A percentile compares a stretch with the other conserved stretches of the same genome.
These are phyloP conservation scores for Habropoda laboriosa DNA, from an alignment of 1,140 invertebrate genomes.

Conservation along the genomic window DNA sequence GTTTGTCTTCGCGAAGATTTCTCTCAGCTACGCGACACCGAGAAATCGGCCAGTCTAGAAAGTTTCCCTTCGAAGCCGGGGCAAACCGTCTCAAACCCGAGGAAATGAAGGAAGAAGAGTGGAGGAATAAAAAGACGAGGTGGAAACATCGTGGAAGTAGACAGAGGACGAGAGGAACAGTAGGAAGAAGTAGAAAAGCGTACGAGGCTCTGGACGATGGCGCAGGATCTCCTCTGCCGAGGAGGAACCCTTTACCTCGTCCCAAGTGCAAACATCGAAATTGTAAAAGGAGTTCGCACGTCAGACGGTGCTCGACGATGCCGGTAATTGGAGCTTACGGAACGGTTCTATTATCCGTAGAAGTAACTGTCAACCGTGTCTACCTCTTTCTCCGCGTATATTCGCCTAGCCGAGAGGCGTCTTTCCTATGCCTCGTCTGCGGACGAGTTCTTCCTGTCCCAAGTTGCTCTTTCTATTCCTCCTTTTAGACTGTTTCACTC, in stretches of 20 bases:
- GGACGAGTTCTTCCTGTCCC: background rate
- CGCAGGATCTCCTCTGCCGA: conserved; percentile 26
- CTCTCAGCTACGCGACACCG: background rate
- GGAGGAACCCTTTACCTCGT: conserved; percentile 27
- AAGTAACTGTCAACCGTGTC: conserved; percentile 60
- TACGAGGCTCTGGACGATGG: background rate
- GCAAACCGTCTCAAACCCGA: background rate
- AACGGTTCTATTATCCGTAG: conserved; percentile 71
- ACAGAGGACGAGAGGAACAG: background rate
- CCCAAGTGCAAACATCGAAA: conserved; percentile 60
- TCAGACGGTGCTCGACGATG: conserved; percentile 64
- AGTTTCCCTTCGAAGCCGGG: background rate
- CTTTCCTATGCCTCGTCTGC: background rate
- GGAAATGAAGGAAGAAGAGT: background rate
- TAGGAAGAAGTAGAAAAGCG: too few species aligned
- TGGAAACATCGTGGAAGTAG: background rate
- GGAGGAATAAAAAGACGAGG: background rate
- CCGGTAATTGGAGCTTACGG: conserved; percentile 72
- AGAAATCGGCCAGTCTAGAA: conserved; percentile 15
- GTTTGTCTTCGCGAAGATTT: background rate
- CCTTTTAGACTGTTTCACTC: background rate
- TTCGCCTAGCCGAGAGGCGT: background rate
- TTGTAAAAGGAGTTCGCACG: conserved; percentile 57
- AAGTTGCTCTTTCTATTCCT: conserved; percentile 10
- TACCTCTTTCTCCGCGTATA: conserved; percentile 29